A percentile compares a stretch with the other conserved stretches of the same genome.
phyloP scores from a whole-genome alignment of 2,113 vertebrate species.

The Gallinago media region DNA sequence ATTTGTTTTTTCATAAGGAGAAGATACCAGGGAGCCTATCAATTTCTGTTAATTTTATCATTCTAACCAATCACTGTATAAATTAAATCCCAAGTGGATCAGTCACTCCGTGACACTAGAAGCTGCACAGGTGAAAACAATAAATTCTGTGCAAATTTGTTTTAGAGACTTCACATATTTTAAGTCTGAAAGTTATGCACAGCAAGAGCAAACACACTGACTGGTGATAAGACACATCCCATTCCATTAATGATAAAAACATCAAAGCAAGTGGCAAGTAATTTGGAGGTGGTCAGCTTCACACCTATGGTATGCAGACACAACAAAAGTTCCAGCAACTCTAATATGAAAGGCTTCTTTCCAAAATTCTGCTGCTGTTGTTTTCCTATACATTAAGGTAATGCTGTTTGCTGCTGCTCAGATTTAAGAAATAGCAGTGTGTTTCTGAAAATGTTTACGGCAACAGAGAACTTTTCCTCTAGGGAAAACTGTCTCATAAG shows the following conservation, averaged over 20 bases:
- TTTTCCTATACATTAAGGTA: not conserved
- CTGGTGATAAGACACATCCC: not conserved
- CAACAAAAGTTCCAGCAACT: not conserved
- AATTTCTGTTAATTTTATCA: not conserved
- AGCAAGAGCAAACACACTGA: not conserved
- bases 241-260: not conserved
- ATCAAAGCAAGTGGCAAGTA: not conserved
- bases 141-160: not conserved
- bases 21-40: not conserved
- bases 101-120: not conserved
- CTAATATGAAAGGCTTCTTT: not conserved
- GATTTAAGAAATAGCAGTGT: not conserved
- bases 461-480: not conserved
- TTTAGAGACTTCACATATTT: not conserved
- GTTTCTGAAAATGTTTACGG: not conserved
- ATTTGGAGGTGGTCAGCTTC: not conserved
- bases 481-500: not conserved
- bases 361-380: not conserved
- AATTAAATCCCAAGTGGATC: not conserved
- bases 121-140: not conserved
- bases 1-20: not conserved
- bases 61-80: not conserved
- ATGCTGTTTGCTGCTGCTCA: not conserved
- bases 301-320: not conserved
- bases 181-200: not conserved